Evolutionary conservation across 1,140 invertebrate species (phyloP), one percentile per base, ranked within the genome.

Genomic region (Lordiphosa mommai): DNA sequence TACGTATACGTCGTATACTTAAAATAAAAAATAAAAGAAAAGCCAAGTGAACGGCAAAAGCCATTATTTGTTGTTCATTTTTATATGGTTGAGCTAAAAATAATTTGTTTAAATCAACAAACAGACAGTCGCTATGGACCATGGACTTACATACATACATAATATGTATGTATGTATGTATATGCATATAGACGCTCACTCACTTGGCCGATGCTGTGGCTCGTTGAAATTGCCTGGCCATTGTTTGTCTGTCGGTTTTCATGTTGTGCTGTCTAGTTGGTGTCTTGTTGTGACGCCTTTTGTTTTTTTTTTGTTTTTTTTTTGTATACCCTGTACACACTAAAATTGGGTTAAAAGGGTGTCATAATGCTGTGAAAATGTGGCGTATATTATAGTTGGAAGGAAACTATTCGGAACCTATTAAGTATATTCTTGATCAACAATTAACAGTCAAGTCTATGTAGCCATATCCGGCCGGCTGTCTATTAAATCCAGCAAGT

Each of bases 1-100:
- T 67, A 67, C 66, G 63, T 50, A 33, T 66, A 66, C 63, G 51
- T 57, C 51, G 58, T 74, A 64, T 70, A 65, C 67, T 67, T 67
- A 63, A 67, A 23, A 29, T n/a, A 14, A 8, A 37, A 14, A 37
- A 4, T 6, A 2, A 36, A 13, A 10, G 9, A 36, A 12, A 36
- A 41, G 34, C 70, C 30, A 49, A 53, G 59, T 61, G 69, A 58
- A 64, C 14, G 47, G 64, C 59, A 63, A 82, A 79, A 74, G 67
- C 61, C 76, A 82, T 79, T 70, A 79, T 68, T 79, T 74, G 44
- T 79, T 70, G 44, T 79, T 70, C 76, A 49, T 82, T 74, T 82
- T 82, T 82, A 79, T 79, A 70, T 70, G 70, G 65, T 55, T 43
- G 36, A 37, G 70, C 76, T 82, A 80, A 73, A 79, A 79, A 82